Conservation (phyloP, 1,140 invertebrate genomes). For the Dysdera silvatica region DNA sequence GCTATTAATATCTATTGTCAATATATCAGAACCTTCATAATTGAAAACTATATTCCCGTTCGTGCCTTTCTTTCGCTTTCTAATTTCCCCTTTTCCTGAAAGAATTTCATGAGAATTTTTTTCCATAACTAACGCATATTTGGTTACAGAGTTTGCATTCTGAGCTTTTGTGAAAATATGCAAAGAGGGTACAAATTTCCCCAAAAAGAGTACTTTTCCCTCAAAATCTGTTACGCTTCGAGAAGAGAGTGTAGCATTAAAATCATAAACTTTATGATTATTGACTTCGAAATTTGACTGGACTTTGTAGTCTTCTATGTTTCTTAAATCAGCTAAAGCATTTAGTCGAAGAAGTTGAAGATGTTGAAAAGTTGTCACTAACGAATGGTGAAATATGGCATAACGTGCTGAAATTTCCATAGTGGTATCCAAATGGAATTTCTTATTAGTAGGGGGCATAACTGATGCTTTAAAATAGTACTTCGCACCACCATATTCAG, state of each 20-base stretch:
- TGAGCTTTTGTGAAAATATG: conserved; percentile 15
- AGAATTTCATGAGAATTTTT: conserved; percentile 3
- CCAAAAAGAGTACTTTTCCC: neutral
- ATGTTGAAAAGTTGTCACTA: conserved; percentile 3
- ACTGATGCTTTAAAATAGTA: conserved; percentile 14
- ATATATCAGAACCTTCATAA: conserved; percentile 13
- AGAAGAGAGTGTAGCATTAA: conserved; percentile 13
- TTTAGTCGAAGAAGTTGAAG: conserved; percentile 14
- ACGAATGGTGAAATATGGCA: conserved; percentile 14
- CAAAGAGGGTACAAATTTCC: conserved; percentile 16
- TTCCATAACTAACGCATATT: conserved; percentile 15
- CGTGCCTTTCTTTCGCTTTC: conserved; percentile 19
- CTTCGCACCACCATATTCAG: conserved; percentile 21
- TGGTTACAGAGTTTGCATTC: conserved; percentile 3
- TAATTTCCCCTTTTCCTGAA: conserved; percentile 18
- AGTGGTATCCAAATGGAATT: conserved; percentile 5
- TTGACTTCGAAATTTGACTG: conserved; percentile 18
- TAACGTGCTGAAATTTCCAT: conserved; percentile 18
- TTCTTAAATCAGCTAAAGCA: conserved; percentile 21
- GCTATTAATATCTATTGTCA: neutral
- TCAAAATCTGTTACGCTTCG: conserved; percentile 17
- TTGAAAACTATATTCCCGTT: conserved; percentile 20
- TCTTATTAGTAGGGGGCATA: conserved; percentile 10
- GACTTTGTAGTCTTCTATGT: conserved; percentile 22
- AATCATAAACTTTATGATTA: conserved; percentile 13